These are phyloP conservation scores for Calliphora vomitoria DNA, from an alignment of 2,888 invertebrate species.

Conservation along the genomic window DNA sequence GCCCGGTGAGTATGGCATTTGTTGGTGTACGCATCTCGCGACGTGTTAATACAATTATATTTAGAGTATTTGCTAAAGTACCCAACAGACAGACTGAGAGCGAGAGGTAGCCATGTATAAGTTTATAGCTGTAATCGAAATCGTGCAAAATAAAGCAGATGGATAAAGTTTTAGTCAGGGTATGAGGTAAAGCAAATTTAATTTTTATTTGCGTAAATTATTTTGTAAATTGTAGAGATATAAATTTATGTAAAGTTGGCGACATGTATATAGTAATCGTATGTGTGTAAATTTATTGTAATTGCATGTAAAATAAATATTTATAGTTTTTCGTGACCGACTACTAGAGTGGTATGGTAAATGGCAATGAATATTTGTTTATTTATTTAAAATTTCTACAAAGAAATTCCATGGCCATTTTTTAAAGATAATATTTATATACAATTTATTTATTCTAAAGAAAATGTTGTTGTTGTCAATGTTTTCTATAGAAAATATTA, in stretches of 20 bases:
- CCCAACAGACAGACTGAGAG: conserved; percentile 95
- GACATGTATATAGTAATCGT: not conserved
- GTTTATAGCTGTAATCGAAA: conserved; percentile 86
- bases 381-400: no score
- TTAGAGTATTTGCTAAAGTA: conserved; percentile 94
- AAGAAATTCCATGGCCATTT: no score
- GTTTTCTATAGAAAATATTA: not conserved
- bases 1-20: conserved; percentile 94
- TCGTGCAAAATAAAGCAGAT: not conserved
- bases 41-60: conserved; percentile 94
- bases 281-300: not conserved
- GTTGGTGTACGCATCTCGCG: conserved; percentile 96
- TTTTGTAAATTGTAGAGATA: not conserved
- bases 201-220: conserved; percentile 33
- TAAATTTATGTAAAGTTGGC: not conserved
- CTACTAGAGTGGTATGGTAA: no score
- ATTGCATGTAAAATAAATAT: no score
- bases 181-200: not conserved
- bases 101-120: conserved; percentile 93
- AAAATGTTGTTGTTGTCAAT: not conserved
- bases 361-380: no score
- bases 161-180: conserved; percentile 11
- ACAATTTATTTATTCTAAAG: no score
- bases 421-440: no score
- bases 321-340: no score